A percentile compares a stretch with the other conserved stretches of the same genome.
Conservation (phyloP, 2,113 vertebrate genomes). For the Dasyornis broadbenti region DNA sequence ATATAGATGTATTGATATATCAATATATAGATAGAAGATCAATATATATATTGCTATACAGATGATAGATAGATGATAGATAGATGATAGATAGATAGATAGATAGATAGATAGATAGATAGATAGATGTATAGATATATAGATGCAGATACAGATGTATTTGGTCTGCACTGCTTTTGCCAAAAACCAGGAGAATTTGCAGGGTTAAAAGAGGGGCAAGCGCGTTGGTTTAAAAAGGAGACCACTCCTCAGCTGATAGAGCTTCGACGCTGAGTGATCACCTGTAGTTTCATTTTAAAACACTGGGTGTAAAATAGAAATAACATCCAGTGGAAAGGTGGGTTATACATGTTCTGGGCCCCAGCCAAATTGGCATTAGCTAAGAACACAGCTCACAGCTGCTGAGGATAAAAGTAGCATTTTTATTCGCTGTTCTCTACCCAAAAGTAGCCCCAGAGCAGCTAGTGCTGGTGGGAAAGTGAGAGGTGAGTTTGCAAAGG, state of each 20-base stretch:
- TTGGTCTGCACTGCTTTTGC: not conserved
- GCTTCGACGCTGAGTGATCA: not conserved
- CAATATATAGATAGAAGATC: too few species aligned
- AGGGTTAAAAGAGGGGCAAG: not conserved
- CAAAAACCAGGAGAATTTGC: not conserved
- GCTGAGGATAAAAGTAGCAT: not conserved
- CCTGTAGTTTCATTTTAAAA: not conserved
- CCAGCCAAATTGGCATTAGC: slow-evolving; percentile 11
- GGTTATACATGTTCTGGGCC: not conserved
- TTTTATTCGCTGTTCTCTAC: not conserved
- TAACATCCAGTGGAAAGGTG: not conserved
- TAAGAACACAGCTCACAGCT: slow-evolving; percentile 6
- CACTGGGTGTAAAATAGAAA: slow-evolving; percentile 30
- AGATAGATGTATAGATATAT: not conserved
- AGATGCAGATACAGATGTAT: not conserved
- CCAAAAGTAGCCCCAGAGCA: not conserved
- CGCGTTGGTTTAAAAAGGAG: not conserved
- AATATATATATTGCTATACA: too few species aligned
- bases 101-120: not conserved
- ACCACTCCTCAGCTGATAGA: not conserved
- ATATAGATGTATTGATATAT: too few species aligned
- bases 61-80: not conserved
- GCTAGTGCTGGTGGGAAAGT: not conserved
- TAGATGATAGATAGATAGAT: not conserved
- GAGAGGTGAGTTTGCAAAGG: not conserved